These are phyloP conservation scores for Sphaerodactylus townsendi DNA, from an alignment of 2,113 vertebrate genomes.

Conservation along the genomic window DNA sequence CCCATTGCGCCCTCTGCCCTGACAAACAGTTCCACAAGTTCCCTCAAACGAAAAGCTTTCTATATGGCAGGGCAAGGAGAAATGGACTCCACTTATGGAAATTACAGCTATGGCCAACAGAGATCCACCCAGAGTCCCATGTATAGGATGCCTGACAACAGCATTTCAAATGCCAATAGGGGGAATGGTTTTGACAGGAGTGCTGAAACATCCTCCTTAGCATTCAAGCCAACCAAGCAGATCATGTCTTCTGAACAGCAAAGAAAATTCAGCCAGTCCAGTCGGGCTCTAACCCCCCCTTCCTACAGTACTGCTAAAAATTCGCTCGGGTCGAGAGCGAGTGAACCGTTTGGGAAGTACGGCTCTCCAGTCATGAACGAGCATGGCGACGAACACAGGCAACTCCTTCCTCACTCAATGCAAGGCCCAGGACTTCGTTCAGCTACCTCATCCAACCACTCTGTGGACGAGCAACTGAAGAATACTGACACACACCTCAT, in stretches of 20 bases:
- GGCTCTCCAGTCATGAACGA: conserved; percentile 89
- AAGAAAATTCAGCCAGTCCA: conserved; percentile 93
- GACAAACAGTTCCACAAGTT: conserved; percentile 92
- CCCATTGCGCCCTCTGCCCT: conserved; percentile 93
- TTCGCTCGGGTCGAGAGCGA: conserved; percentile 86
- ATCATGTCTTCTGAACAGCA: conserved; percentile 93
- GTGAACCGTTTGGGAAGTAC: conserved; percentile 92
- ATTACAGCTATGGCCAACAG: conserved; percentile 98
- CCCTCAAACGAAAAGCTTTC: conserved; percentile 98
- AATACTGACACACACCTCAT: conserved; percentile 94
- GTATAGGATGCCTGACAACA: conserved; percentile 95
- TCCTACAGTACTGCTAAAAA: conserved; percentile 92
- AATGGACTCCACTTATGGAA: conserved; percentile 95
- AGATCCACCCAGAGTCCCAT: conserved; percentile 96
- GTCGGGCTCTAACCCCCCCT: conserved; percentile 90
- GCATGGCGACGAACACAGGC: conserved; percentile 89
- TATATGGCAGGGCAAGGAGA: conserved; percentile 98
- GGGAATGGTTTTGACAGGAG: conserved; percentile 96
- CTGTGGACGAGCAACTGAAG: conserved; percentile 96
- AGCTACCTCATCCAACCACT: conserved; percentile 93
- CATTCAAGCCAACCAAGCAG: conserved; percentile 97
- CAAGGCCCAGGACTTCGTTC: conserved; percentile 87
- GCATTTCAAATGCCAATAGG: conserved; percentile 90
- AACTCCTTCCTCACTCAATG: conserved; percentile 88
- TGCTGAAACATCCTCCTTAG: conserved; percentile 89